A percentile compares a stretch with the other conserved stretches of the same genome.
Conservation (phyloP, 1,140 invertebrate species). For the Trachymyrmex cornetzi region DNA sequence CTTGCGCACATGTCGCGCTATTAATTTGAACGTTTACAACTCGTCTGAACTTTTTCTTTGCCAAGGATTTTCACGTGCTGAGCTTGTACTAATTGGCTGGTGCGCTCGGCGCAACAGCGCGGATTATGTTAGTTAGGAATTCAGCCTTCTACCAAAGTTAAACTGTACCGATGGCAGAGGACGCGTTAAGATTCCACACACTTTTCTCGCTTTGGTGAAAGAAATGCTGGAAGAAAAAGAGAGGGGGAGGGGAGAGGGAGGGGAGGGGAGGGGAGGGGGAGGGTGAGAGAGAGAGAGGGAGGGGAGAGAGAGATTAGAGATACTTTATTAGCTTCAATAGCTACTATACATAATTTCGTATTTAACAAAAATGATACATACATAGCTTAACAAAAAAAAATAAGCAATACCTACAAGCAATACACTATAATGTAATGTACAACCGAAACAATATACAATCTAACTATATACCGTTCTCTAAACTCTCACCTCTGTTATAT, state of each 20-base stretch:
- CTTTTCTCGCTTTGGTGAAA: conserved; percentile 14
- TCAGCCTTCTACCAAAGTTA: conserved; percentile 55
- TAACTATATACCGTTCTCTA: too few species aligned
- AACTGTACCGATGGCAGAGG: conserved; percentile 43
- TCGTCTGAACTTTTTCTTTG: conserved; percentile 53
- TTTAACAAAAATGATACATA: too few species aligned
- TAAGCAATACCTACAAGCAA: too few species aligned
- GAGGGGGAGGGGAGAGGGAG: too few species aligned
- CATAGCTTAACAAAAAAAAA: too few species aligned
- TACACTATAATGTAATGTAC: too few species aligned
- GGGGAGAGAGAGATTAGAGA: too few species aligned
- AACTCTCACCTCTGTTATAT: too few species aligned
- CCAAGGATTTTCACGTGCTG: conserved; percentile 45
- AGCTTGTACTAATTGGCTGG: conserved; percentile 62
- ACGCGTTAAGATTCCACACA: conserved; percentile 54
- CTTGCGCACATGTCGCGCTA: background rate
- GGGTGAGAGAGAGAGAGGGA: background rate
- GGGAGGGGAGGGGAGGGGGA: background rate
- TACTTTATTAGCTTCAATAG: too few species aligned
- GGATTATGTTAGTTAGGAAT: conserved; percentile 68
- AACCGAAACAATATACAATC: too few species aligned
- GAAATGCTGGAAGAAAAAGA: conserved; percentile 1
- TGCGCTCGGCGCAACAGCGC: conserved; percentile 40
- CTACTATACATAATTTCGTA: too few species aligned
- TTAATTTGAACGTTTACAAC: conserved; percentile 46